Percentiles rank a stretch among this genome's conserved stretches.
Conservation (phyloP, 2,888 invertebrate genomes). For the Zelleria hepariella region DNA sequence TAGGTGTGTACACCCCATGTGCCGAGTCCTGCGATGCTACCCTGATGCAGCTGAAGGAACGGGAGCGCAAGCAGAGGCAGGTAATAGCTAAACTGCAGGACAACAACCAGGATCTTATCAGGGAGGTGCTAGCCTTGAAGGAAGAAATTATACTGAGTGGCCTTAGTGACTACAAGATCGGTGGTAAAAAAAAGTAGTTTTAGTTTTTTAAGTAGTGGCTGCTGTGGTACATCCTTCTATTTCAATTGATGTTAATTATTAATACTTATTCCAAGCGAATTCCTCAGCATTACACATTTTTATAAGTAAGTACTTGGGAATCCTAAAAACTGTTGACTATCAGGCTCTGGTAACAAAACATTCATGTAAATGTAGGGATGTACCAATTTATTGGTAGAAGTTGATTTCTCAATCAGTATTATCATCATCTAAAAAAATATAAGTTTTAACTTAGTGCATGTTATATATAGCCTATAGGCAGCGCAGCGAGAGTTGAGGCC, state of each 20-base stretch:
- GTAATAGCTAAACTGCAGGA: constrained; percentile 41
- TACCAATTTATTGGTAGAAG: too few species aligned
- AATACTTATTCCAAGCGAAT: too few species aligned
- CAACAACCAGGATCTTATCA: constrained; percentile 39
- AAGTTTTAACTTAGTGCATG: too few species aligned
- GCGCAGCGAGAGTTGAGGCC: too few species aligned
- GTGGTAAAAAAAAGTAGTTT: neutral
- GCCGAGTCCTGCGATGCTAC: constrained; percentile 40
- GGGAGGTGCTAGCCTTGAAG: constrained; percentile 35
- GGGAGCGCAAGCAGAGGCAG: constrained; percentile 36
- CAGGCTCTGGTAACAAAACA: too few species aligned
- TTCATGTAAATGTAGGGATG: too few species aligned
- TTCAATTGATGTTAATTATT: too few species aligned
- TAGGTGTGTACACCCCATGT: constrained; percentile 35
- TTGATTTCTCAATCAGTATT: neutral
- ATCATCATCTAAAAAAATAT: too few species aligned
- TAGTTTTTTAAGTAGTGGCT: neutral
- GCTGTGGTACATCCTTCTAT: neutral
- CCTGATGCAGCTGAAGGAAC: constrained; percentile 33
- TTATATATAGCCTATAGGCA: too few species aligned
- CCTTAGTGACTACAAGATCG: constrained; percentile 17
- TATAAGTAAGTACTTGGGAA: too few species aligned
- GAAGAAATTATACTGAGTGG: constrained; percentile 38
- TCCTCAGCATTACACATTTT: too few species aligned
- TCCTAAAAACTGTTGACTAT: too few species aligned